Evolutionary conservation across 1,140 invertebrate species (phyloP).

Genomic region (Parasteatoda tepidariorum): DNA sequence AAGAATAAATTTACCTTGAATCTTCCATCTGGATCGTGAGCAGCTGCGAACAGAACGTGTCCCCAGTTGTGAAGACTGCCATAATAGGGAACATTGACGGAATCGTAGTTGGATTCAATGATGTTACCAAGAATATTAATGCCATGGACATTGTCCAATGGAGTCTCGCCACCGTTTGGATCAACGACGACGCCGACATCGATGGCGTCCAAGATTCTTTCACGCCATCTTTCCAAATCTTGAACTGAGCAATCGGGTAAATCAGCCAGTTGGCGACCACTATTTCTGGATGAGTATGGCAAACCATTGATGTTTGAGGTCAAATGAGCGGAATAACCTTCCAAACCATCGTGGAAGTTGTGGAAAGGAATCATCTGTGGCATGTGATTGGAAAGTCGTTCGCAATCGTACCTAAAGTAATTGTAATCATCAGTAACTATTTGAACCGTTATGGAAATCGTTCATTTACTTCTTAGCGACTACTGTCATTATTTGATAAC

Average conservation of each 20-base stretch:
- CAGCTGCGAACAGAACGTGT: slow-evolving; percentile 73
- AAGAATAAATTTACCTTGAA: no score
- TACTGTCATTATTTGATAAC: no score
- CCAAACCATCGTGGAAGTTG: slow-evolving; percentile 63
- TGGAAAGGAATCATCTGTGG: slow-evolving; percentile 53
- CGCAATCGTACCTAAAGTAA: slow-evolving; percentile 48
- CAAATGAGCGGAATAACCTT: slow-evolving; percentile 75
- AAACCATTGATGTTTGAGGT: slow-evolving; percentile 75
- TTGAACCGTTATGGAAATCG: not conserved
- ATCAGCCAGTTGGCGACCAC: slow-evolving; percentile 69
- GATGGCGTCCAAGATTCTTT: slow-evolving; percentile 59
- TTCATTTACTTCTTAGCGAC: no score
- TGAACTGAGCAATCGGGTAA: slow-evolving; percentile 67
- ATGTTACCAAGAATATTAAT: slow-evolving; percentile 72
- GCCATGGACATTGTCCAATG: slow-evolving; percentile 60
- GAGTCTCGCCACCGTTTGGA: slow-evolving; percentile 15
- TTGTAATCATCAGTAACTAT: not conserved
- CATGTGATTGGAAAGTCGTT: slow-evolving; percentile 40
- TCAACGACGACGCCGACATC: slow-evolving; percentile 30
- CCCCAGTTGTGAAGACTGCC: slow-evolving; percentile 68
- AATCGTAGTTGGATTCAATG: slow-evolving; percentile 73
- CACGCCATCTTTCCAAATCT: slow-evolving; percentile 68
- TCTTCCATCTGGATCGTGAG: slow-evolving; percentile 77
- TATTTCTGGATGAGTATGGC: slow-evolving; percentile 73
- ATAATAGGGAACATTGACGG: slow-evolving; percentile 69